These are phyloP conservation scores for Stomorhina lunata DNA, from an alignment of 2,888 invertebrate species.

Conservation along the genomic window DNA sequence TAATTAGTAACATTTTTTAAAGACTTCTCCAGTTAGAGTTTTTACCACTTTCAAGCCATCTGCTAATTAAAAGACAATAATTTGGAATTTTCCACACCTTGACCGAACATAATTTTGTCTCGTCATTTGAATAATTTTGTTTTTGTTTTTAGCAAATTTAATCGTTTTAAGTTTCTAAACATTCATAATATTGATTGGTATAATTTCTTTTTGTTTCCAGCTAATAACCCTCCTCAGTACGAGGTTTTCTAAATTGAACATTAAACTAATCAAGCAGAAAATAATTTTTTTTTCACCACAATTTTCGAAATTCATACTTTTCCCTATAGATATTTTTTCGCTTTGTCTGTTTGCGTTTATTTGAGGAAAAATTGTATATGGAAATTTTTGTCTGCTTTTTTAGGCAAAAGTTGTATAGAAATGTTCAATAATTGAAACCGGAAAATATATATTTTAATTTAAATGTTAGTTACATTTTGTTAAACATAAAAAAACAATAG, in stretches of 20 bases:
- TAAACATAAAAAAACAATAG: slow-evolving; percentile 22
- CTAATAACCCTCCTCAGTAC: background rate
- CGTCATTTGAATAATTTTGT: background rate
- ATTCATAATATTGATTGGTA: background rate
- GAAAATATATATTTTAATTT: slow-evolving; percentile 78
- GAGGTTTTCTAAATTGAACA: background rate
- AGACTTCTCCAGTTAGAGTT: no score
- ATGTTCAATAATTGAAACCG: slow-evolving; percentile 74
- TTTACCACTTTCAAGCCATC: no score
- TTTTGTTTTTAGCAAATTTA: background rate
- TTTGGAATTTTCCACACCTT: background rate
- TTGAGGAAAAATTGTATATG: slow-evolving; percentile 3
- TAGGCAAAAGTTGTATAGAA: slow-evolving; percentile 7
- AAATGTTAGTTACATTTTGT: slow-evolving; percentile 67
- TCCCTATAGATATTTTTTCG: background rate
- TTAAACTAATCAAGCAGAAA: slow-evolving; percentile 51
- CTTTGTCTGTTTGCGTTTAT: background rate
- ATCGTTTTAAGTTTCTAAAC: background rate
- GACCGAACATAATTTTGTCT: background rate
- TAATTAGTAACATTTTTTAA: no score
- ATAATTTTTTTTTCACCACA: slow-evolving; percentile 19
- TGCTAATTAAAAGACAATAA: background rate
- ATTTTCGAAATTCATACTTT: slow-evolving; percentile 21
- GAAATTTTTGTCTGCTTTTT: background rate
- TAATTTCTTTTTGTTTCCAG: background rate